Evolutionary conservation across 2,888 invertebrate genomes (phyloP), one percentile per base, ranked within the genome.

Genomic region (Melitaea athalia): DNA sequence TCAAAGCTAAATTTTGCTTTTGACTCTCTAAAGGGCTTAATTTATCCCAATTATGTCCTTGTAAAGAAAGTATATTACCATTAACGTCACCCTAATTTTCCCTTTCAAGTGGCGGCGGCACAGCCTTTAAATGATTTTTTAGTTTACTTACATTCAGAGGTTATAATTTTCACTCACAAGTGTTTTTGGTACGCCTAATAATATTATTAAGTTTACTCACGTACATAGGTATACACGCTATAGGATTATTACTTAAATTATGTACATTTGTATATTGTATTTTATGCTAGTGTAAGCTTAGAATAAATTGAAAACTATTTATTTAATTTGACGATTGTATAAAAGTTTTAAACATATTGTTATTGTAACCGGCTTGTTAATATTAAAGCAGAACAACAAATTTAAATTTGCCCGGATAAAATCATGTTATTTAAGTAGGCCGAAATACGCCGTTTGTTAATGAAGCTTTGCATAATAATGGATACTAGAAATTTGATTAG

Each of bases 401-500:
- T 57, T 68, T 3, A 68, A 71, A 38, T 55, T 64, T 31, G 64
- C 10, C 59, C 31, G 33, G 43, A 63, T 65, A 57, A 68, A 71
- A 69, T 64, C 66, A 66, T 52, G 60, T 55, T 15, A 61, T 60
- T 66, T 66, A 57, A 52, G 55, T 71, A 64, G 68, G 63, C 68
- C 65, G 60, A 69, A 66, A 65, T 43, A 57, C 61, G 63, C 43
- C 68, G 63, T 49, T 70, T 65, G 64, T 71, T 70, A 75, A 76
- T 73, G 72, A 71, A 74, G 85, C 85, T 90, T 91, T 89, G 86
- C 89, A 90, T 90, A 88, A 83, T 86, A 83, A 86, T 85, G 83
- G 79, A 79, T 77, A 79, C 70, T 80, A 85, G 84, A 82, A 78
- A 76, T 78, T 81, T 84, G 84, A 83, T 85, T 86, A 82, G 73